Evolutionary conservation across 2,113 vertebrate genomes (phyloP).

Genomic region (Rhinolophus ferrumequinum): DNA sequence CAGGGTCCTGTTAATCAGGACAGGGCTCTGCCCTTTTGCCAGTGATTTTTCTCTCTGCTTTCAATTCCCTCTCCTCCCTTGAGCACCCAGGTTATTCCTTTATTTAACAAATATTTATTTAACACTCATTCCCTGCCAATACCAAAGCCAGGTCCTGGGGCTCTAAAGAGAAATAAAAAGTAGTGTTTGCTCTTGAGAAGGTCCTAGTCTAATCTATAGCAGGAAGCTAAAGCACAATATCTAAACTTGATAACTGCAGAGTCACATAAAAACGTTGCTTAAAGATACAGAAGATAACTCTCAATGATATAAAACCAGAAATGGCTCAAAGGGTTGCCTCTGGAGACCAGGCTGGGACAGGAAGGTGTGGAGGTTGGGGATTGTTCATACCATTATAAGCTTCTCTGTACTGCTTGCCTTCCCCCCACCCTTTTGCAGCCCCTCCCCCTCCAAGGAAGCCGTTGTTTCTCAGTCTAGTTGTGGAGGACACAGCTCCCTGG

Average conservation of each 20-base stretch:
- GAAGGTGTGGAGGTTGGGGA: neutral
- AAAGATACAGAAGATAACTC: slow-evolving; percentile 20
- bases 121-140: neutral
- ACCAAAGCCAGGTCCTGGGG: neutral
- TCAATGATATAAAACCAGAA: slow-evolving; percentile 45
- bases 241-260: slow-evolving; percentile 43
- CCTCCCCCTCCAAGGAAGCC: no score
- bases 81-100: neutral
- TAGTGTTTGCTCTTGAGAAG: slow-evolving; percentile 19
- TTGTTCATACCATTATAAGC: neutral
- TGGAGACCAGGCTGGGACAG: slow-evolving; percentile 18
- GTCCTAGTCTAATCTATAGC: neutral
- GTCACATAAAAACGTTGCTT: slow-evolving; percentile 44
- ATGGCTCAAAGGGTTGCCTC: slow-evolving; percentile 42
- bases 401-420: neutral
- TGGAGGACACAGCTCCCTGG: no score
- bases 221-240: neutral
- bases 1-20: neutral
- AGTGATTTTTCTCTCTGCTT: slow-evolving; percentile 12
- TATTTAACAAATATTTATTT: slow-evolving; percentile 46
- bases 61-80: neutral
- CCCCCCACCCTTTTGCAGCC: no score
- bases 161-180: slow-evolving; percentile 40
- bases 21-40: neutral
- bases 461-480: no score